Conservation (phyloP, 2,888 invertebrate species). For the Amiota minor region DNA sequence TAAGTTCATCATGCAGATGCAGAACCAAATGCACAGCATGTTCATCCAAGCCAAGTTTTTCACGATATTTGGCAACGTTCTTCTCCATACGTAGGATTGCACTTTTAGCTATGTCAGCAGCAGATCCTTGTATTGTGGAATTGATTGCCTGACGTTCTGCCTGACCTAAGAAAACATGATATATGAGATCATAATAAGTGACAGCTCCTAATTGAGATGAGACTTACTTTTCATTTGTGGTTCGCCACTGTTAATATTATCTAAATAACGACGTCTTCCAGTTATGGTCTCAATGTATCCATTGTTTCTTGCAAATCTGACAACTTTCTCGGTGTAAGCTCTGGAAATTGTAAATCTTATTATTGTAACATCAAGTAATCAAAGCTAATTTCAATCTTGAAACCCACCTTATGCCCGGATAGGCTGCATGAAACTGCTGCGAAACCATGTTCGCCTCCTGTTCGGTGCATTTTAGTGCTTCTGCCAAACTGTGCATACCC, state of each 20-base stretch:
- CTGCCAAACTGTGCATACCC: conserved; percentile 87
- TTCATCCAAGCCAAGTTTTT: conserved; percentile 59
- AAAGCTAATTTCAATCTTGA: neutral
- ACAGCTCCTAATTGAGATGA: neutral
- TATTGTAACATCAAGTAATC: neutral
- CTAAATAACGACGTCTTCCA: conserved; percentile 85
- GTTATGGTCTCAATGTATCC: conserved; percentile 90
- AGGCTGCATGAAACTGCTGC: conserved; percentile 85
- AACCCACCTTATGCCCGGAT: conserved; percentile 80
- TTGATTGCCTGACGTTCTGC: conserved; percentile 98
- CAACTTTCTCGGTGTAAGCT: conserved; percentile 68
- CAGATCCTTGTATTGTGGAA: conserved; percentile 96
- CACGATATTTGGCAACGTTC: conserved; percentile 73
- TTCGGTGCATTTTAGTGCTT: conserved; percentile 84
- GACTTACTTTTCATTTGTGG: conserved; percentile 77
- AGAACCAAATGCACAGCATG: conserved; percentile 82
- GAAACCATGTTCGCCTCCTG: conserved; percentile 86
- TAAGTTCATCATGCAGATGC: conserved; percentile 96
- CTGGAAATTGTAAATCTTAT: conserved; percentile 40
- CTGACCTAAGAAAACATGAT: conserved; percentile 76
- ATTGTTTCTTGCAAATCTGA: conserved; percentile 79
- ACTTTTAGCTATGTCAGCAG: conserved; percentile 94
- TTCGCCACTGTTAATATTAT: conserved; percentile 80
- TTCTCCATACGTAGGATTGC: conserved; percentile 88
- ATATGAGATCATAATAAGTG: neutral